These are phyloP conservation scores for Macrobrachium rosenbergii DNA, from an alignment of 1,140 invertebrate genomes.

Conservation along the genomic window DNA sequence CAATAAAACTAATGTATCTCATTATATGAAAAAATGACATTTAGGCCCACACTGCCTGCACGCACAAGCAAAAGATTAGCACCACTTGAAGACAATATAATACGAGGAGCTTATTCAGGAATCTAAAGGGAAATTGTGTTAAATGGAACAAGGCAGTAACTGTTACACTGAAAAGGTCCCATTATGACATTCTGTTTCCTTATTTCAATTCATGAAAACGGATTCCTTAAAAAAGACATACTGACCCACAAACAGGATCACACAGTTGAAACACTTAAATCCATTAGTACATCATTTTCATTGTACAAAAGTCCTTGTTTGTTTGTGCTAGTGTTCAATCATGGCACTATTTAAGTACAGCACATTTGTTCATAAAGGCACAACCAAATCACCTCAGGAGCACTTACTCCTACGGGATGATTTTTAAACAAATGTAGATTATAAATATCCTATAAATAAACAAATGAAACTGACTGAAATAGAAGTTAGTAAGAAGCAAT, in stretches of 20 bases:
- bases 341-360: constrained; percentile 53
- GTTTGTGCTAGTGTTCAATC: constrained; percentile 52
- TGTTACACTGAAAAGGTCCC: too few species aligned
- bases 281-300: constrained; percentile 25
- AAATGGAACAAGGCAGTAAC: too few species aligned
- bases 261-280: constrained; percentile 1
- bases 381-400: constrained; percentile 48
- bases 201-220: too few species aligned
- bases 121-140: too few species aligned
- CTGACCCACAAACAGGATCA: neutral
- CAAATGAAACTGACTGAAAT: constrained; percentile 49
- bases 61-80: too few species aligned
- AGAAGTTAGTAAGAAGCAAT: constrained; percentile 56
- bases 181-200: too few species aligned
- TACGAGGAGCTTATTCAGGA: too few species aligned
- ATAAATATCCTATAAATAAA: constrained; percentile 60
- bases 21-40: too few species aligned
- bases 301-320: constrained; percentile 9
- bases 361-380: constrained; percentile 48
- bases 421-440: constrained; percentile 28
- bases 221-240: too few species aligned
- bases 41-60: too few species aligned
- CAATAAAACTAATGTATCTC: too few species aligned
- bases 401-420: constrained; percentile 19
- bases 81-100: too few species aligned